A percentile compares a stretch with the other conserved stretches of the same genome.
Evolutionary conservation across 2,888 invertebrate genomes (phyloP).

Genomic region (Sturmia bella): DNA sequence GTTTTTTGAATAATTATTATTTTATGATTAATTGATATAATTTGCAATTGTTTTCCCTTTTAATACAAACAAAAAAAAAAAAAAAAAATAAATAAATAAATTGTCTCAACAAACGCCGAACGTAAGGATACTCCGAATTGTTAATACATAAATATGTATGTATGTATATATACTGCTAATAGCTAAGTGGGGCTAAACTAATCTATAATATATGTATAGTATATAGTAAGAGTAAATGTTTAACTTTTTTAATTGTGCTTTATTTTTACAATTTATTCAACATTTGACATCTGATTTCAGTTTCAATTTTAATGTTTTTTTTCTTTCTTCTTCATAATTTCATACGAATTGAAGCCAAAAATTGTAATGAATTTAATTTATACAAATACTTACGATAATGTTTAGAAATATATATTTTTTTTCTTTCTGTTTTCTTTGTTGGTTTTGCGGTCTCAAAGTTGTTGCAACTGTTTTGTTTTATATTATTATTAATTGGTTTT

Average conservation of each 20-base stretch:
- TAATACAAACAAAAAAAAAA: too few relatives aligned
- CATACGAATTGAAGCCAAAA: background rate
- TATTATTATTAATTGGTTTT: slow-evolving; percentile 37
- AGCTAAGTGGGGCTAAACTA: background rate
- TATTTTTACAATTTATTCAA: slow-evolving; percentile 44
- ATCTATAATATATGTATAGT: slow-evolving; percentile 1
- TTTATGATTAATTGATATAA: slow-evolving; percentile 40
- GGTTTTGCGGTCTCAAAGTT: slow-evolving; percentile 5
- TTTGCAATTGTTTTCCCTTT: slow-evolving; percentile 25
- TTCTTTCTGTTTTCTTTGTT: slow-evolving; percentile 5
- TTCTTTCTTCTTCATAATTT: slow-evolving; percentile 10
- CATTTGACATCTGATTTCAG: slow-evolving; percentile 42
- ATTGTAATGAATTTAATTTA: slow-evolving; percentile 31
- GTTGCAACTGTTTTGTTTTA: slow-evolving; percentile 26
- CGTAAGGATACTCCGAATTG: slow-evolving; percentile 5
- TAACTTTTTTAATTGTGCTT: slow-evolving; percentile 5
- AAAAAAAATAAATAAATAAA: slow-evolving; percentile 1
- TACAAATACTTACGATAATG: slow-evolving; percentile 25
- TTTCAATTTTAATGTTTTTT: slow-evolving; percentile 38
- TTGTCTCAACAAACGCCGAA: slow-evolving; percentile 9
- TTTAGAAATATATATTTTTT: slow-evolving; percentile 15
- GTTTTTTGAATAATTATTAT: slow-evolving; percentile 58
- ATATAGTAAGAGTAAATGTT: background rate
- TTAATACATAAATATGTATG: slow-evolving; percentile 5
- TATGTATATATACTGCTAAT: slow-evolving; percentile 10